These are phyloP conservation scores for Callimorpha dominula DNA, from an alignment of 2,888 invertebrate genomes.

Conservation along the genomic window DNA sequence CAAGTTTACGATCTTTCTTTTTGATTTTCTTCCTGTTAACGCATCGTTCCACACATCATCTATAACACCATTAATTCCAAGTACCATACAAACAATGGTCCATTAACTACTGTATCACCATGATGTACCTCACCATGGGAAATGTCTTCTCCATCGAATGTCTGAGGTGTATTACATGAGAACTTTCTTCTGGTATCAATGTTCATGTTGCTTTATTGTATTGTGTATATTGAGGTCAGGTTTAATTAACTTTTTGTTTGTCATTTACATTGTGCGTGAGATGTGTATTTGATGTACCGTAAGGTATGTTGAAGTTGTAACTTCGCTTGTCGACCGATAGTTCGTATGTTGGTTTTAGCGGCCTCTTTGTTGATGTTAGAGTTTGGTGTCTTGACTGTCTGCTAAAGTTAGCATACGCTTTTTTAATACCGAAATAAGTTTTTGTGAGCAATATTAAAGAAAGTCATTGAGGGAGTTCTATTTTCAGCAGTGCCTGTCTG, in stretches of 20 bases:
- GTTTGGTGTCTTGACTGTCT: background rate
- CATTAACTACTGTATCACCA: constrained; percentile 31
- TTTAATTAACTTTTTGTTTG: constrained; percentile 64
- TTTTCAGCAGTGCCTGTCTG: too few species aligned
- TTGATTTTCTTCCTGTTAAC: constrained; percentile 14
- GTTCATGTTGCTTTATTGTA: constrained; percentile 39
- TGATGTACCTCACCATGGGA: constrained; percentile 33
- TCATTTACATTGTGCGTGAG: constrained; percentile 53
- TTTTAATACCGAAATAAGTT: background rate
- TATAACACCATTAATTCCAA: constrained; percentile 20
- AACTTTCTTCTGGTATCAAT: constrained; percentile 51
- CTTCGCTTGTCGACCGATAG: constrained; percentile 25
- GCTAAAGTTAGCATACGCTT: background rate
- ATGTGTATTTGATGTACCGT: constrained; percentile 38
- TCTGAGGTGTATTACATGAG: constrained; percentile 49
- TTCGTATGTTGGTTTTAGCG: constrained; percentile 7
- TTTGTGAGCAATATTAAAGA: background rate
- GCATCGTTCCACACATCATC: constrained; percentile 11
- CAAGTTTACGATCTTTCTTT: background rate
- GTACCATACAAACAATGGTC: constrained; percentile 36
- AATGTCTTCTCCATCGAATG: constrained; percentile 23
- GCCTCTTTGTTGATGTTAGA: background rate
- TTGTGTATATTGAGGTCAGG: constrained; percentile 63
- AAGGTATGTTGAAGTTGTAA: constrained; percentile 8
- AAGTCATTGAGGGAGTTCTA: too few species aligned